Evolutionary conservation across 2,113 vertebrate species (phyloP).

Genomic region (Rhinoderma darwinii): DNA sequence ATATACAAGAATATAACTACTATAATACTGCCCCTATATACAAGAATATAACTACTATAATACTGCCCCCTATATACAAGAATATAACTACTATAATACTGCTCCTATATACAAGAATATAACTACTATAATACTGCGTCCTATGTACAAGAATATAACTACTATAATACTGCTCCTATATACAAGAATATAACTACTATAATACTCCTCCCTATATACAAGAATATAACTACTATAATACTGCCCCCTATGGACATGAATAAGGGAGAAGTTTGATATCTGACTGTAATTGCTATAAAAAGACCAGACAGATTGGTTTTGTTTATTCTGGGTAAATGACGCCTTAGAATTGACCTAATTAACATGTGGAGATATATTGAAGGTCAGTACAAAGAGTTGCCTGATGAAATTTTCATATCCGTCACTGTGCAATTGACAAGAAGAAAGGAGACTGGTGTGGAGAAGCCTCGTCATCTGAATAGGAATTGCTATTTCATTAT

Average conservation of each 20-base stretch:
- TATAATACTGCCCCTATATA: not conserved
- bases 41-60: too few relatives aligned
- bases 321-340: not conserved
- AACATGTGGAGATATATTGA: slow-evolving; percentile 6
- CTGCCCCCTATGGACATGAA: not conserved
- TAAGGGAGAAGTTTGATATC: not conserved
- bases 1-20: not conserved
- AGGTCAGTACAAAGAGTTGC: slow-evolving; percentile 4
- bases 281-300: not conserved
- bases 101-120: too few relatives aligned
- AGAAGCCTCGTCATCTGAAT: not conserved
- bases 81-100: not conserved
- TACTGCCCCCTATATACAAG: not conserved
- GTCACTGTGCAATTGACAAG: slow-evolving; percentile 1
- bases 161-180: too few relatives aligned
- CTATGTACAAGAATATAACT: too few relatives aligned
- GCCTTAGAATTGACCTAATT: slow-evolving; percentile 20
- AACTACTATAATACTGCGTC: too few relatives aligned
- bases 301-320: not conserved
- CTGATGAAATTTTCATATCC: slow-evolving; percentile 32
- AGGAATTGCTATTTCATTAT: slow-evolving; percentile 15
- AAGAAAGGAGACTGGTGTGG: not conserved
- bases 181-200: too few relatives aligned
- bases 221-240: not conserved
- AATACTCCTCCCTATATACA: not conserved